Evolutionary conservation across 1,140 invertebrate species (phyloP).

Genomic region (Aplysia californica): DNA sequence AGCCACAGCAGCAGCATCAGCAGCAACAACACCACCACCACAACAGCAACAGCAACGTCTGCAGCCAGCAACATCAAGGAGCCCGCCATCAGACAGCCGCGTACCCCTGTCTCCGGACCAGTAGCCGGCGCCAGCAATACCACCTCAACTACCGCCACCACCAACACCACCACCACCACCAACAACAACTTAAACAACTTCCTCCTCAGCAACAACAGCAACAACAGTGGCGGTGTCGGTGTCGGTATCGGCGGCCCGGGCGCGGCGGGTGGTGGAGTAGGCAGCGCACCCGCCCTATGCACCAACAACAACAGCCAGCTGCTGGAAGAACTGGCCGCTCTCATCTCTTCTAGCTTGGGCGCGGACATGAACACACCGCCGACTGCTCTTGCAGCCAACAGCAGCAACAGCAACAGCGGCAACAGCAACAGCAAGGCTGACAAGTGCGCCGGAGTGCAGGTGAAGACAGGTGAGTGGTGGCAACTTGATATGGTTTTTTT

Average conservation of each 20-base stretch:
- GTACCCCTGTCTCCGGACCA: not conserved
- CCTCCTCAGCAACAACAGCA: too few species aligned
- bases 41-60: not conserved
- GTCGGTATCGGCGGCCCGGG: not conserved
- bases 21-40: not conserved
- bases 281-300: not conserved
- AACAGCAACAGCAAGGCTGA: not conserved
- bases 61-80: not conserved
- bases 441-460: not conserved
- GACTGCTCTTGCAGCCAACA: slow-evolving; percentile 3
- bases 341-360: slow-evolving; percentile 19
- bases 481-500: not conserved
- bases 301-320: not conserved
- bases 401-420: not conserved
- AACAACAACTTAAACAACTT: too few species aligned
- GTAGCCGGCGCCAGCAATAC: not conserved
- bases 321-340: slow-evolving; percentile 16
- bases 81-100: not conserved
- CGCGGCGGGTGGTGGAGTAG: not conserved
- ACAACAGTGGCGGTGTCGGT: not conserved
- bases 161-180: too few species aligned
- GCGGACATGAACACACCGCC: slow-evolving; percentile 27
- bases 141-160: not conserved
- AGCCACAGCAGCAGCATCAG: not conserved
- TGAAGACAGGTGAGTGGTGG: not conserved